Percentiles rank a stretch among this genome's conserved stretches.
phyloP scores from a whole-genome alignment of 2,113 vertebrate species.

The Diglossa brunneiventris region DNA sequence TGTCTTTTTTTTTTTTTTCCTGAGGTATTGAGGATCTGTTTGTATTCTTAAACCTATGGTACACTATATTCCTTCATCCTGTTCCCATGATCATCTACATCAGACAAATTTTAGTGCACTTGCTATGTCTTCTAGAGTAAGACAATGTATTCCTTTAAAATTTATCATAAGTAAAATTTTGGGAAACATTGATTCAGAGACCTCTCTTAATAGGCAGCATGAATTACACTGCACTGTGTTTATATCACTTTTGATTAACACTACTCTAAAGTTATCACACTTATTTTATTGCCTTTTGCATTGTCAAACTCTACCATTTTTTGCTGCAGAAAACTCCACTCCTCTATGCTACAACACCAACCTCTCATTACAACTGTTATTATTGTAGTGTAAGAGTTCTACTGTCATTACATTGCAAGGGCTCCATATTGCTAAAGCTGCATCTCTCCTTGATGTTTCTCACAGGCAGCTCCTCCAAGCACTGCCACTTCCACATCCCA shows the following conservation, averaged over 20 bases:
- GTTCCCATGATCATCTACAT: not conserved
- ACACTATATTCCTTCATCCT: not conserved
- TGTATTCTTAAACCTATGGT: not conserved
- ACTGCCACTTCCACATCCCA: too few species aligned
- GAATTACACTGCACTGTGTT: not conserved
- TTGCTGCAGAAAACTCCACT: not conserved
- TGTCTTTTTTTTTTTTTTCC: not conserved
- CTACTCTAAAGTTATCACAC: not conserved
- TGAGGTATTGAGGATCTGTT: not conserved
- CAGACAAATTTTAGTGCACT: not conserved
- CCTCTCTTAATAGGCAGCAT: not conserved
- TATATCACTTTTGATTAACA: not conserved
- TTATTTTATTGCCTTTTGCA: not conserved
- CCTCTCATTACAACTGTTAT: rapidly evolving
- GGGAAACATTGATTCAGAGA: not conserved
- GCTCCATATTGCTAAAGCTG: too few species aligned
- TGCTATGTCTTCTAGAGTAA: not conserved
- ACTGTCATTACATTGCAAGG: too few species aligned
- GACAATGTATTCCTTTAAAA: not conserved
- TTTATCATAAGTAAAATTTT: not conserved
- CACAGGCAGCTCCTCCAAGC: too few species aligned
- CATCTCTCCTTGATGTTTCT: too few species aligned
- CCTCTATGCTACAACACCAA: not conserved
- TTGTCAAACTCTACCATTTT: not conserved
- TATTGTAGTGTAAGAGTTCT: too few species aligned